Base-by-base conservation (phyloP, 1,140 invertebrate species). In the Atta texana region DNA sequence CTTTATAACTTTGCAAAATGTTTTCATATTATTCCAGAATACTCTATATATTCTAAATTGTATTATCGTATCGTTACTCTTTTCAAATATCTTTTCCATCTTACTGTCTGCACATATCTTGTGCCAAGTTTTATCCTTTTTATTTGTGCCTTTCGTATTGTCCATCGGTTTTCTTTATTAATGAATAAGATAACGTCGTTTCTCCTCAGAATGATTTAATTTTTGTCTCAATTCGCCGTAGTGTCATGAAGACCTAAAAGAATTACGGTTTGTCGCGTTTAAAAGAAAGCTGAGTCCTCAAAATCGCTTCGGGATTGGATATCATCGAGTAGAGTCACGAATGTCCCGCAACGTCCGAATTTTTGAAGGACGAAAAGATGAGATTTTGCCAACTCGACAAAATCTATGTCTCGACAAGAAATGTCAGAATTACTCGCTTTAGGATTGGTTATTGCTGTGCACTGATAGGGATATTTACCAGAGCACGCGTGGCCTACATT, bases 261-360 rank as follows among this genome's bases (percentile, higher is more conserved):
- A 80, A 90, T 88, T 90, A 88, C 77, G 51, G 31, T 72, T 59
- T 71, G 59, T 71, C 53, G 77, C 21, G 44, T 59, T 78, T 44
- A 88, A 88, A 84, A 69, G 78, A 91, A 87, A 91, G 90, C 90
- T 91, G 90, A 91, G 89, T 86, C 61, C 49, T 82, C 80, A 63
- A 85, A 90, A 90, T 88, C 34, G 34, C 28, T 90, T 59, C 66
- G 39, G 7, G 63, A 68, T 51, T 68, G 75, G 85, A 74, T 88
- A 91, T 91, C 87, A 91, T 78, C 87, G 90, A 91, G 90, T 91
- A 91, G 55, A 91, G 90, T 91, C 90, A 91, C 90, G 90, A 87
- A 87, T 91, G 72, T 88, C 80, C 72, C 82, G 82, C 69, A 72
- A 31, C 71, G 71, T 63, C 34, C 82, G 78, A 85, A 91, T 91